These are phyloP conservation scores for Brachionus rubens DNA, from an alignment of 1,140 invertebrate genomes.

Conservation along the genomic window DNA sequence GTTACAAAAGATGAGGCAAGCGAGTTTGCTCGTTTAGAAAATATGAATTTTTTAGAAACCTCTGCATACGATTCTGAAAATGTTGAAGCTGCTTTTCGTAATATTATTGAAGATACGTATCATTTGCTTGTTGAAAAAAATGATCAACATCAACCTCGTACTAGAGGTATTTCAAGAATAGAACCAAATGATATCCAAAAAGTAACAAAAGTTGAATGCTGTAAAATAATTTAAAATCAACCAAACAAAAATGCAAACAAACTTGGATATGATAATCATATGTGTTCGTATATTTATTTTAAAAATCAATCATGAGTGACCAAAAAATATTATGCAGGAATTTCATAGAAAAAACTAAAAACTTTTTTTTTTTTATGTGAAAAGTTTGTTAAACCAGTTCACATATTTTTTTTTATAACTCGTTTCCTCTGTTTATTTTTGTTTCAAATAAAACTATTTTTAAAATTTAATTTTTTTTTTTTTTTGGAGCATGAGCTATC, in stretches of 20 bases:
- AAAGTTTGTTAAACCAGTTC: background rate
- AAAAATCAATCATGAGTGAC: background rate
- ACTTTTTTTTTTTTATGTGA: background rate
- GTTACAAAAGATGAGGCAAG: constrained; percentile 46
- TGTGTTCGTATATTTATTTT: background rate
- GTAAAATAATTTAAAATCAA: background rate
- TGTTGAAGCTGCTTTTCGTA: constrained; percentile 99
- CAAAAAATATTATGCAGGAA: background rate
- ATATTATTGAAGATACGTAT: constrained; percentile 70
- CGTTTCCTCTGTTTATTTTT: background rate
- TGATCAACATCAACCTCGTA: too few relatives aligned
- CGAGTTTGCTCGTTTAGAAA: constrained; percentile 67
- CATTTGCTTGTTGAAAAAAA: too few relatives aligned
- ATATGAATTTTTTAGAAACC: constrained; percentile 97
- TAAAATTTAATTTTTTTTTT: background rate
- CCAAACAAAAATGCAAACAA: background rate
- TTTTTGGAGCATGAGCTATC: too few relatives aligned
- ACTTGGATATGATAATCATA: background rate
- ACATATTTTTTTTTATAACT: background rate
- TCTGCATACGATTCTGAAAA: constrained; percentile 99
- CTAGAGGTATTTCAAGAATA: too few relatives aligned
- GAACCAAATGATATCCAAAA: too few relatives aligned
- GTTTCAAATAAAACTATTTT: background rate
- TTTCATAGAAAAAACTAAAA: background rate
- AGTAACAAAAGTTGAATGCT: background rate